A percentile compares a stretch with the other conserved stretches of the same genome.
phyloP scores from a whole-genome alignment of 2,888 invertebrate species.

The Trachelus stipa region DNA sequence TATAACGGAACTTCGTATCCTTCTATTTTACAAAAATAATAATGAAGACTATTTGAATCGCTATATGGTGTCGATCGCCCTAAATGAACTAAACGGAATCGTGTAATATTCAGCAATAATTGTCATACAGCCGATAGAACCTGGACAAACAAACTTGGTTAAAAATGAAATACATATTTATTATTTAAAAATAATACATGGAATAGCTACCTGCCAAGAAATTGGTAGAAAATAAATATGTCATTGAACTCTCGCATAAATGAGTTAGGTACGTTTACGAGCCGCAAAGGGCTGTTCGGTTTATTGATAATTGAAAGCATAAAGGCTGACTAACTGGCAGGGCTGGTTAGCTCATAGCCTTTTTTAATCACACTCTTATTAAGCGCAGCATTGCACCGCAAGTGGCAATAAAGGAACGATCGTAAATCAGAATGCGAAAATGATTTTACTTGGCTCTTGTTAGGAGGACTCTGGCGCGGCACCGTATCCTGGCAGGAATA shows the following conservation, averaged over 20 bases:
- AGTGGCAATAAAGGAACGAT: neutral
- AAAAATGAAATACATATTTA: neutral
- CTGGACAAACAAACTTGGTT: neutral
- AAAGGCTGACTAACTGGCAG: neutral
- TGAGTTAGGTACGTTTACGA: neutral
- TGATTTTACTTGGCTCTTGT: neutral
- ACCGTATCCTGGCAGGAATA: neutral
- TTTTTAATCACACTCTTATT: neutral
- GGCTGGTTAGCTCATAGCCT: neutral
- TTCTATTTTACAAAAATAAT: neutral
- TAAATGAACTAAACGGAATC: neutral
- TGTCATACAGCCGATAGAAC: neutral
- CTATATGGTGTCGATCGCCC: neutral
- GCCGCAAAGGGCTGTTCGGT: neutral
- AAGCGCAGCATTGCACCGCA: neutral
- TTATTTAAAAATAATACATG: neutral
- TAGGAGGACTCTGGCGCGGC: neutral
- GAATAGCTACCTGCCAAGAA: neutral
- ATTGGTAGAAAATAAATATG: neutral
- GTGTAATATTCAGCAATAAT: neutral
- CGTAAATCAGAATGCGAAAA: neutral
- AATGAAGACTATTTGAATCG: neutral
- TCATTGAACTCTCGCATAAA: neutral
- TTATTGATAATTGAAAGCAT: neutral
- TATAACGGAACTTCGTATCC: neutral